phyloP scores from a whole-genome alignment of 1,140 invertebrate species.

The Drosophila neocordata region DNA sequence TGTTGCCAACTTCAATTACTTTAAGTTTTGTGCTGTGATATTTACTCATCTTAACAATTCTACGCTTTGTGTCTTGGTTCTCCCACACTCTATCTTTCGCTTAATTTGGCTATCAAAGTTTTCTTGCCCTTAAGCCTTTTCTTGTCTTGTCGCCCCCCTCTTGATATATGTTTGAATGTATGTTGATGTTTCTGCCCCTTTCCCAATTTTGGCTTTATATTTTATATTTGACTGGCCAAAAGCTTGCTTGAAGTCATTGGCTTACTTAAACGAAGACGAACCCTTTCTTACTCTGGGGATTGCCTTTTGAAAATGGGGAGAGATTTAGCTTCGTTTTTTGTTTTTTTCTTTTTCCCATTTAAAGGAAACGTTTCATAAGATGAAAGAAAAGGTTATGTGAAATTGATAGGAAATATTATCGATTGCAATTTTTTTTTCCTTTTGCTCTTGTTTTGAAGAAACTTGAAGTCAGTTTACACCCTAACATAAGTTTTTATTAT shows the following conservation, averaged over 20 bases:
- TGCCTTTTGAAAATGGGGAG: constrained; percentile 2
- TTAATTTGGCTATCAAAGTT: constrained; percentile 51
- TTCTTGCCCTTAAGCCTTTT: constrained; percentile 25
- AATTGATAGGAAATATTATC: constrained; percentile 10
- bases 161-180: background rate
- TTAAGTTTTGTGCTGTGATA: constrained; percentile 15
- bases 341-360: background rate
- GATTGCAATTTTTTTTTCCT: constrained; percentile 8
- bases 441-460: no score
- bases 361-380: background rate
- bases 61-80: constrained; percentile 14
- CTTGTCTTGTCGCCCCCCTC: background rate
- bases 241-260: constrained; percentile 11
- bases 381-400: constrained; percentile 4
- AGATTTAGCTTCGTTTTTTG: background rate
- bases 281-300: background rate
- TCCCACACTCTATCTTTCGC: constrained; percentile 23
- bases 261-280: constrained; percentile 5
- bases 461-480: background rate
- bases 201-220: background rate
- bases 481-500: background rate
- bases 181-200: background rate
- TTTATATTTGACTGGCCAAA: constrained; percentile 14
- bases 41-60: constrained; percentile 18
- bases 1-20: constrained; percentile 22